Evolutionary conservation across 2,888 invertebrate species (phyloP).

Genomic region (Endotricha flammealis): DNA sequence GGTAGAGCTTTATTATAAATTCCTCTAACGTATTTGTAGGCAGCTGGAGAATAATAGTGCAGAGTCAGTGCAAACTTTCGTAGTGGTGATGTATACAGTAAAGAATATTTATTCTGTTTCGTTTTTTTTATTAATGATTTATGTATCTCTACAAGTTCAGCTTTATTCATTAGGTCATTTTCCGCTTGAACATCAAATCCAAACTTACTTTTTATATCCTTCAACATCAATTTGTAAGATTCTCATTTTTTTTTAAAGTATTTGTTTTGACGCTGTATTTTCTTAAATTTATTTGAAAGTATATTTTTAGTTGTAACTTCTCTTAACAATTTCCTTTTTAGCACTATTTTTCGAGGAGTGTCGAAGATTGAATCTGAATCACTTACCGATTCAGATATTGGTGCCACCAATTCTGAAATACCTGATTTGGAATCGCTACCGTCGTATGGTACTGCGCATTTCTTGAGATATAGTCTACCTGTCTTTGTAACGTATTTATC

Average conservation of each 20-base stretch:
- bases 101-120: constrained; percentile 10
- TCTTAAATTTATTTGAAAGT: constrained; percentile 16
- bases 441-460: no score
- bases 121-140: constrained; percentile 10
- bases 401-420: no score
- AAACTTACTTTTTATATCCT: constrained; percentile 10
- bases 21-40: constrained; percentile 16
- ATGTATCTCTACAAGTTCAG: constrained; percentile 12
- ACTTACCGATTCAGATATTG: constrained; percentile 11
- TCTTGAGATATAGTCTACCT: no score
- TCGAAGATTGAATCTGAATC: constrained; percentile 22
- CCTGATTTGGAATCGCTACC: no score
- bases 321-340: constrained; percentile 17
- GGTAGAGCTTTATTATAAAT: constrained; percentile 13
- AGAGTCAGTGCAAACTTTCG: constrained; percentile 18
- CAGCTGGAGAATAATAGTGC: constrained; percentile 17
- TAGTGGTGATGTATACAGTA: constrained; percentile 10
- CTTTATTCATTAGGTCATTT: constrained; percentile 12
- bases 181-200: constrained; percentile 4
- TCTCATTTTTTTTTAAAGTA: constrained; percentile 18
- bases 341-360: constrained; percentile 20
- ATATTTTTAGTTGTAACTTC: constrained; percentile 14
- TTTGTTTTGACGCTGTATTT: constrained; percentile 17
- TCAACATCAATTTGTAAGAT: constrained; percentile 13
- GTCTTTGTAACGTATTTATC: no score